Base-by-base conservation (phyloP, 2,113 vertebrate genomes). In the Hepsetus odoe region DNA sequence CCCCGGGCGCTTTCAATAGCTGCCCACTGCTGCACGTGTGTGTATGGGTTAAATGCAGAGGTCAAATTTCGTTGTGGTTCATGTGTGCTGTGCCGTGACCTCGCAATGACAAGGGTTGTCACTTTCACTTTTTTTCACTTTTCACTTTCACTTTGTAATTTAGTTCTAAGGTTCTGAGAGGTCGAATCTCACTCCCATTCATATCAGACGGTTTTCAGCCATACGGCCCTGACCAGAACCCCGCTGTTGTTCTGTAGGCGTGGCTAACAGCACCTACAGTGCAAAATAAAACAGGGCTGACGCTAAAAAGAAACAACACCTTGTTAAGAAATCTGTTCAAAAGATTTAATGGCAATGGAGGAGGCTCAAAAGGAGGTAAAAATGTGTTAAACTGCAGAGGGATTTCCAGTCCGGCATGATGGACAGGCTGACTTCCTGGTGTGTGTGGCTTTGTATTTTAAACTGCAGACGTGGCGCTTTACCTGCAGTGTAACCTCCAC, bases 331-430 rank as follows among this genome's bases (percentile, higher is more conserved):
- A 42, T 58, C 59, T 40, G 59, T 67, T 56, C 28, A 11, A 51
- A 53, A 26, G 70, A 58, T 67, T 67, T 80, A 73, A 51, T 38
- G 72, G 58, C 59, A 44, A 46, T 44, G 35, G 65, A 66, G 14
- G 44, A 49, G 51, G 30, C 33, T 71, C 35, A 11, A 12, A 62
- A 38, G 66, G 68, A 33, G 68, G 67, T 30, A 62, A 30, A 35
- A 28, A 44, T 53, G 40, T 44, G n/a, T 32, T 80, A 74, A 74
- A 49, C 51, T 49, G 74, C 64, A 38, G 55, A 44, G 22, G 32
- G 51, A 72, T 80, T 74, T 74, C 26, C 44, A 49, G 30, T 67
- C 68, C 28, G 49, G 14, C 5, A 28, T 40, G 22, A 74, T 35
- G 32, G 69, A n/a, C 30, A 68, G 20, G 8, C 35, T 67, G 67